Conservation (phyloP, 2,797 vertebrate species). For the Sebastes ruberrimus region DNA sequence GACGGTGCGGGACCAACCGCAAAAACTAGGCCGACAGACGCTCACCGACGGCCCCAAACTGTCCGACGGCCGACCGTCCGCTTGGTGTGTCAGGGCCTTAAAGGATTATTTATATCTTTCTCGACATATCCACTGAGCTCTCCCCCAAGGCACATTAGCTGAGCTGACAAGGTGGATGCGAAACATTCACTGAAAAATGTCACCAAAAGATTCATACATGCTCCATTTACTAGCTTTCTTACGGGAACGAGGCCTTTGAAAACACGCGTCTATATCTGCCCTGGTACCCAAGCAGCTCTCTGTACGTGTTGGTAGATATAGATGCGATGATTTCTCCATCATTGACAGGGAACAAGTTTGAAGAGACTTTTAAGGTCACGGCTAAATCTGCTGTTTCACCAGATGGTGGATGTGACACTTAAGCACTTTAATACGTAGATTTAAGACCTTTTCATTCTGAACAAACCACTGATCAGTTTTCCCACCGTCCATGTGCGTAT, state of each 20-base stretch:
- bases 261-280: conserved; percentile 6
- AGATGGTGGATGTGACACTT: conserved; percentile 44
- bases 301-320: not conserved
- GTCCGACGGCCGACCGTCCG: no score
- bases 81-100: no score
- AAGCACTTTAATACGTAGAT: conserved; percentile 67
- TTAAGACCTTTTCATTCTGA: conserved; percentile 22
- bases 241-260: conserved; percentile 12
- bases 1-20: no score
- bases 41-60: no score
- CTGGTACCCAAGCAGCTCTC: conserved; percentile 4
- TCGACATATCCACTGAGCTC: not conserved
- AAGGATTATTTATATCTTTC: not conserved
- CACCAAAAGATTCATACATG: not conserved
- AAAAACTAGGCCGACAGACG: no score
- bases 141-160: not conserved
- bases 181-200: not conserved
- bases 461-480: conserved; percentile 26
- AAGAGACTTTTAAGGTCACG: conserved; percentile 31
- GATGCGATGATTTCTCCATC: conserved; percentile 10
- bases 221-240: not conserved
- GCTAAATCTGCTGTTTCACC: conserved; percentile 38
- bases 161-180: not conserved
- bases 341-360: conserved; percentile 11
- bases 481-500: not conserved